phyloP scores from a whole-genome alignment of 2,888 invertebrate species.

The Baccha elongata region DNA sequence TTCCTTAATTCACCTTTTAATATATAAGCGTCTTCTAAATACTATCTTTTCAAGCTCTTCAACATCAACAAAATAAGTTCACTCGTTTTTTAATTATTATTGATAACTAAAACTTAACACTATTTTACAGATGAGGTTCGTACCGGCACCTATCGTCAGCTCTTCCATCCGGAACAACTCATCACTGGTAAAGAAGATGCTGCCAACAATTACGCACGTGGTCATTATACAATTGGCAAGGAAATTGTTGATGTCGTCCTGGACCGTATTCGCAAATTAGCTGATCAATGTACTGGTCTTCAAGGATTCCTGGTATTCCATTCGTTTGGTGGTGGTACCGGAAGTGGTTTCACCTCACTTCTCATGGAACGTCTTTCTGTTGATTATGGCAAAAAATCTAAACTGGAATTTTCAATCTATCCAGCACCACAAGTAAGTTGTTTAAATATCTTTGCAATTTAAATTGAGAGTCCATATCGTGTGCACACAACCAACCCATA shows the following conservation, averaged over 20 bases:
- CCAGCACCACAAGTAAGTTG: conserved; percentile 94
- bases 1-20: no score
- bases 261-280: conserved; percentile 91
- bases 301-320: conserved; percentile 97
- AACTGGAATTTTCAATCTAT: conserved; percentile 96
- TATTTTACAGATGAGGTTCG: conserved; percentile 89
- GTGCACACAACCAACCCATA: conserved; percentile 14
- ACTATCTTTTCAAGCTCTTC: no score
- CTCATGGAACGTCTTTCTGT: conserved; percentile 96
- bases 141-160: conserved; percentile 90
- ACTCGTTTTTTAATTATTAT: no score
- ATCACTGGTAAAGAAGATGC: conserved; percentile 97
- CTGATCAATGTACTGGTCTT: conserved; percentile 93
- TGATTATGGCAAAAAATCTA: conserved; percentile 96
- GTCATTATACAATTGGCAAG: conserved; percentile 96
- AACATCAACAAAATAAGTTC: no score
- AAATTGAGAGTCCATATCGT: conserved; percentile 26
- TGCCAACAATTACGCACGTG: conserved; percentile 96
- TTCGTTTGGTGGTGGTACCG: conserved; percentile 95
- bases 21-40: no score
- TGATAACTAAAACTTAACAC: no score
- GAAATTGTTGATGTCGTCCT: conserved; percentile 93
- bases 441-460: not conserved
- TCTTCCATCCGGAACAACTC: conserved; percentile 96
- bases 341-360: conserved; percentile 95